phyloP scores from a whole-genome alignment of 1,140 invertebrate species.

The Xylocopa sonorina region DNA sequence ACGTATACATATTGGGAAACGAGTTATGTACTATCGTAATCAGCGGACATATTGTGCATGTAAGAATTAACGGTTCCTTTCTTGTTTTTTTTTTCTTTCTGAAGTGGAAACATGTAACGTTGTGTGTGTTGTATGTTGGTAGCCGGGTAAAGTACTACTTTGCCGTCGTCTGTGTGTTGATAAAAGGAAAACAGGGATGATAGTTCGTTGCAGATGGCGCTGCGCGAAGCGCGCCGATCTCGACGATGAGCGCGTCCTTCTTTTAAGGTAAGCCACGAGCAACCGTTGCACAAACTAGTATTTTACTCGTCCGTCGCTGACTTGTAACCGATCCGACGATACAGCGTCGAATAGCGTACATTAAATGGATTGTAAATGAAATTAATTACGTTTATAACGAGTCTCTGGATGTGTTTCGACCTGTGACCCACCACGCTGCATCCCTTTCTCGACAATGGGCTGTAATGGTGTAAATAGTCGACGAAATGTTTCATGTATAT shows the following conservation, averaged over 20 bases:
- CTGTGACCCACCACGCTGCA: not conserved
- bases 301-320: slow-evolving; percentile 52
- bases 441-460: not conserved
- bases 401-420: not conserved
- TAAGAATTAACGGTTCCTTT: not conserved
- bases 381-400: slow-evolving; percentile 24
- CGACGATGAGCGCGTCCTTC: not conserved
- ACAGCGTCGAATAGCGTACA: not conserved
- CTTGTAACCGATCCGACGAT: slow-evolving; percentile 48
- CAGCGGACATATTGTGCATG: not conserved
- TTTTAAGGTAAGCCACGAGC: not conserved
- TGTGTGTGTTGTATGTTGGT: slow-evolving; percentile 9
- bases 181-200: not conserved
- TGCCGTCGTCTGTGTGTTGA: slow-evolving; percentile 18
- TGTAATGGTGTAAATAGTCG: not conserved
- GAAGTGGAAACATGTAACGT: no score
- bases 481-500: slow-evolving; percentile 14
- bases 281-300: slow-evolving; percentile 49
- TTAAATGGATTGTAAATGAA: slow-evolving; percentile 59
- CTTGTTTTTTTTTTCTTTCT: no score
- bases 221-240: not conserved
- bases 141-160: slow-evolving; percentile 62
- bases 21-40: slow-evolving; percentile 22
- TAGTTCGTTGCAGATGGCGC: not conserved
- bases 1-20: slow-evolving; percentile 7